Conservation (phyloP, 1,140 invertebrate species). For the Brachionus asplanchnoidis region DNA sequence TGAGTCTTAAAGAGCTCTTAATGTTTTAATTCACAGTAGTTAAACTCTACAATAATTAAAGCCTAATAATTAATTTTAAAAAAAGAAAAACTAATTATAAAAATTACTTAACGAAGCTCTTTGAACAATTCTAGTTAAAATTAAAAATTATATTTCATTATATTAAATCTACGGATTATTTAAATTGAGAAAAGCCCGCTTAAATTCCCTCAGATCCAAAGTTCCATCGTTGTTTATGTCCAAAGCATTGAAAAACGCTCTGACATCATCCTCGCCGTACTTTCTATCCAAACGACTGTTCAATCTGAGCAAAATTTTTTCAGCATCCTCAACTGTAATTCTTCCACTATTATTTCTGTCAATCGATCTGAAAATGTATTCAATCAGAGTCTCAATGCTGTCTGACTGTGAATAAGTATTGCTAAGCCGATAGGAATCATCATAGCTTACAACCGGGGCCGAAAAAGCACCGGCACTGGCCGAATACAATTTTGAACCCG, state of each 20-base stretch:
- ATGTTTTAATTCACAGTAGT: background rate
- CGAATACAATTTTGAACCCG: background rate
- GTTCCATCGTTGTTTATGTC: conserved; percentile 37
- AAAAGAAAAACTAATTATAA: background rate
- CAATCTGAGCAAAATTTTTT: conserved; percentile 28
- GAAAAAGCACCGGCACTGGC: background rate
- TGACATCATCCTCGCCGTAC: conserved; percentile 33
- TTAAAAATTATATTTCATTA: background rate
- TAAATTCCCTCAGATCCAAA: conserved; percentile 20
- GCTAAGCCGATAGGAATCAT: background rate
- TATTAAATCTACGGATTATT: background rate
- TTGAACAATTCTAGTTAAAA: background rate
- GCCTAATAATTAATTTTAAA: background rate
- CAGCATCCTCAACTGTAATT: conserved; percentile 30
- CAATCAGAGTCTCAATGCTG: conserved; percentile 26
- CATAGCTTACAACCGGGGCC: background rate
- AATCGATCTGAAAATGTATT: conserved; percentile 29
- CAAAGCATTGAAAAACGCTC: conserved; percentile 27
- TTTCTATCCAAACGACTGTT: conserved; percentile 30
- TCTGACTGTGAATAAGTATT: background rate
- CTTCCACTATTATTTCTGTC: conserved; percentile 22
- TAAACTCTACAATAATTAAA: background rate
- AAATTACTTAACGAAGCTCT: background rate
- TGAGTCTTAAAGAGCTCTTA: background rate
- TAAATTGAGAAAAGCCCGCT: conserved; percentile 21